Evolutionary conservation across 2,113 vertebrate species (phyloP).

Genomic region (Oryzias javanicus): DNA sequence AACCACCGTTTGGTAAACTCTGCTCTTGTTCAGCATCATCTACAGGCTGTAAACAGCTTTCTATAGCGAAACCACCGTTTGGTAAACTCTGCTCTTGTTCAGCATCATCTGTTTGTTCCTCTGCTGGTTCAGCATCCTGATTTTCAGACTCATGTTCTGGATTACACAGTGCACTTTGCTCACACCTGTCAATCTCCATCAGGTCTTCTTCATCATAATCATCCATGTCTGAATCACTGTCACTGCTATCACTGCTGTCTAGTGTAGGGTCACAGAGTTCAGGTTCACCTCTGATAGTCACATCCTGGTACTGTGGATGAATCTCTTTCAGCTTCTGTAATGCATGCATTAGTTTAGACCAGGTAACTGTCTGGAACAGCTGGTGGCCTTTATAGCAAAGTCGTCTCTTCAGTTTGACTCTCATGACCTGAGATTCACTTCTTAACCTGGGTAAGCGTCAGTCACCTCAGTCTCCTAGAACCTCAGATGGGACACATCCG

Average conservation of each 20-base stretch:
- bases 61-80: constrained; percentile 18
- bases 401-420: constrained; percentile 28
- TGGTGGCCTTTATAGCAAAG: constrained; percentile 35
- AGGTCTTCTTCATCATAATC: not conserved
- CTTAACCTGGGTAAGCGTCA: constrained; percentile 7
- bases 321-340: constrained; percentile 20
- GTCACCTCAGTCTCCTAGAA: constrained; percentile 33
- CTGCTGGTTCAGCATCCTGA: no score
- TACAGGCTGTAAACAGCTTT: constrained; percentile 1
- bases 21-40: constrained; percentile 5
- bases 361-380: constrained; percentile 31
- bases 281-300: constrained; percentile 2
- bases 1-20: constrained; percentile 1
- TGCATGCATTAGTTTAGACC: constrained; percentile 30
- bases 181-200: not conserved
- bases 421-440: constrained; percentile 32
- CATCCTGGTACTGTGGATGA: constrained; percentile 28
- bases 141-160: no score
- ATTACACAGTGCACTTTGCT: not conserved
- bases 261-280: constrained; percentile 16
- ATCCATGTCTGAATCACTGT: no score
- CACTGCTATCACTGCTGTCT: no score
- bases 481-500: constrained; percentile 37
- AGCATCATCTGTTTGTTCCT: not conserved
- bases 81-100: constrained; percentile 2